Base-by-base conservation (phyloP, 2,797 vertebrate species). In the Odontamblyopus lacepedii region DNA sequence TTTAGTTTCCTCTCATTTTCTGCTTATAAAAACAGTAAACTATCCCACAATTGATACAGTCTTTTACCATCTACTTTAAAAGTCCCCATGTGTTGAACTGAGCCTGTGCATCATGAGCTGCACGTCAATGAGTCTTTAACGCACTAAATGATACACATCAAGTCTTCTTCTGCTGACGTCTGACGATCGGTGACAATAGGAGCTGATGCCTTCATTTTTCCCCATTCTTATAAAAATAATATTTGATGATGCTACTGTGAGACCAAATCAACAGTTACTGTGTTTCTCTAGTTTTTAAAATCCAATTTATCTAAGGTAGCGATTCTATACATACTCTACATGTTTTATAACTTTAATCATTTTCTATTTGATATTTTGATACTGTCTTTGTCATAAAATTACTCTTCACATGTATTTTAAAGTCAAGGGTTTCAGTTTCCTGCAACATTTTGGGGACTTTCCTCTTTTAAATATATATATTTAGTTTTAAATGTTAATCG, bases 181-280 rank as follows among this genome's bases (percentile, higher is more conserved):
- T 70, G 80, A 67, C 78, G 77, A 78, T 73, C 78, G 73, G 80
- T 80, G 86, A 84, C 83, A 83, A 81, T 77, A 75, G 70, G 66
- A 29, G 32, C 78, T 81, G 78, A 88, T 89, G 75, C 83, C 72
- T 48, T 71, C 63, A 73, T 82, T 80, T 74, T 72, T 68, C 66
- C 63, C 71, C 50, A 64, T 74, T 81, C 80, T 65, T 38, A 51
- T 73, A 70, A 74, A 48, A 26, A 69, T 62, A 63, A 77, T 30
- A 4, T 64, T 41, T 26, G n/a, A 44, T 64, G 38, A 64, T 61
- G 44, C 69, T 76, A 79, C 64, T 60, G 69, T 44, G 53, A 72
- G 60, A 74, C 55, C 65, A 59, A 26, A 57, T 57, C 55, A 26
- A 3, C 16, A 6, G 50, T 19, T 23, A 13, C 23, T 59, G 56